Percentiles rank a stretch among this genome's conserved stretches.
Evolutionary conservation across 2,113 vertebrate species (phyloP).

Genomic region (Capreolus pygargus): DNA sequence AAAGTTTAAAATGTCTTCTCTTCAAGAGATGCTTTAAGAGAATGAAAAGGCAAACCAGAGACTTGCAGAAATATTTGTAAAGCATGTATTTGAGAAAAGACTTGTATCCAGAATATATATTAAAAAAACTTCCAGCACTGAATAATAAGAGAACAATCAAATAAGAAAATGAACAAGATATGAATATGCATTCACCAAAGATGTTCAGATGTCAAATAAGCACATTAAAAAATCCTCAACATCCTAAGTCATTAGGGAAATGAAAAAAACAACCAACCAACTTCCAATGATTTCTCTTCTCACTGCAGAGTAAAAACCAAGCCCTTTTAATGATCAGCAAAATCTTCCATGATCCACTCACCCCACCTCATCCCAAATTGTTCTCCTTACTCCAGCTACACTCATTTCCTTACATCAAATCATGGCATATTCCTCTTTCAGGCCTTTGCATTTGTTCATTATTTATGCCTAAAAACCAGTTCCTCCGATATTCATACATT

Average conservation of each 20-base stretch:
- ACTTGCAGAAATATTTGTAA: neutral
- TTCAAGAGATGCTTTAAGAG: neutral
- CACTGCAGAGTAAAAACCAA: neutral
- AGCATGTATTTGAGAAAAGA: neutral
- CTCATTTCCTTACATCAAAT: neutral
- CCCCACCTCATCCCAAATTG: neutral
- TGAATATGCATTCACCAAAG: neutral
- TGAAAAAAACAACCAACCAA: neutral
- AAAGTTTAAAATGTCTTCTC: neutral
- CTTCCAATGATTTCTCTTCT: neutral
- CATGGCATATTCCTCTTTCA: neutral
- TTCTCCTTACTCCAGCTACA: neutral
- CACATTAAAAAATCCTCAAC: neutral
- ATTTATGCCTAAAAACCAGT: neutral
- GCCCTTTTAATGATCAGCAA: neutral
- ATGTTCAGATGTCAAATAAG: neutral
- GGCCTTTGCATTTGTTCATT: neutral
- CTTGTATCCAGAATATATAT: neutral
- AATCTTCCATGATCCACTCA: neutral
- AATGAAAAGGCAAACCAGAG: neutral
- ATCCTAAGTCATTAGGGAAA: neutral
- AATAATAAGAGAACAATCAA: neutral
- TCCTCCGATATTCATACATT: neutral
- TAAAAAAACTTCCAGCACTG: neutral
- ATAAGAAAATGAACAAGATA: neutral